A percentile compares a stretch with the other conserved stretches of the same genome.
Evolutionary conservation across 2,113 vertebrate species (phyloP).

Genomic region (Equus quagga): DNA sequence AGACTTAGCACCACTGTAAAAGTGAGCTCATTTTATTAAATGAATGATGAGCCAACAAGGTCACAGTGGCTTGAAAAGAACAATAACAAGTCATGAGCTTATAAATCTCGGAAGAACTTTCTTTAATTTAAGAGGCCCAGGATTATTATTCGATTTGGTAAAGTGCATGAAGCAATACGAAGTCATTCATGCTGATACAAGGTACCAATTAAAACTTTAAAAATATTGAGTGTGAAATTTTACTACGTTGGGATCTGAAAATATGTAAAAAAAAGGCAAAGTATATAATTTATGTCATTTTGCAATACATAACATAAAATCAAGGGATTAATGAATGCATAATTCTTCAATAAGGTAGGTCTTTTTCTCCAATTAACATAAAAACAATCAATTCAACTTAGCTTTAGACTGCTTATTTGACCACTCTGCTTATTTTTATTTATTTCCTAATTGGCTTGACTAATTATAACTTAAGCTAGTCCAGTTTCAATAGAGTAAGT

Average conservation of each 20-base stretch:
- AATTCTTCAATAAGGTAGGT: neutral
- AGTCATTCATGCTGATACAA: neutral
- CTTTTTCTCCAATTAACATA: neutral
- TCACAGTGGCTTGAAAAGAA: slow-evolving; percentile 66
- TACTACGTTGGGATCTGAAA: neutral
- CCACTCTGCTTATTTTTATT: neutral
- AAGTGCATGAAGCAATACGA: slow-evolving; percentile 26
- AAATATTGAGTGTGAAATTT: slow-evolving; percentile 4
- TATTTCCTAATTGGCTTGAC: neutral
- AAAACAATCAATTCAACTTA: neutral
- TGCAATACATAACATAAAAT: neutral
- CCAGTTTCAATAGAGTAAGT: neutral
- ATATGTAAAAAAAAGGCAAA: neutral
- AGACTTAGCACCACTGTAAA: slow-evolving; percentile 51
- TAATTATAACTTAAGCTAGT: slow-evolving; percentile 23
- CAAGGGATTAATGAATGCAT: neutral
- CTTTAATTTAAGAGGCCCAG: slow-evolving; percentile 44
- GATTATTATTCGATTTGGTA: slow-evolving; percentile 6
- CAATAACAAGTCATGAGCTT: slow-evolving; percentile 45
- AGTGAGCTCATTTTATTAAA: slow-evolving; percentile 69
- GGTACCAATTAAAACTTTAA: slow-evolving; percentile 46
- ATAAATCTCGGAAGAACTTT: slow-evolving; percentile 62
- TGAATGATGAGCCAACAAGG: slow-evolving; percentile 62
- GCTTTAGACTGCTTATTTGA: neutral
- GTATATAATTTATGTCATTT: neutral